Evolutionary conservation across 2,888 invertebrate genomes (phyloP).

Genomic region (Parthenolecanium corni): DNA sequence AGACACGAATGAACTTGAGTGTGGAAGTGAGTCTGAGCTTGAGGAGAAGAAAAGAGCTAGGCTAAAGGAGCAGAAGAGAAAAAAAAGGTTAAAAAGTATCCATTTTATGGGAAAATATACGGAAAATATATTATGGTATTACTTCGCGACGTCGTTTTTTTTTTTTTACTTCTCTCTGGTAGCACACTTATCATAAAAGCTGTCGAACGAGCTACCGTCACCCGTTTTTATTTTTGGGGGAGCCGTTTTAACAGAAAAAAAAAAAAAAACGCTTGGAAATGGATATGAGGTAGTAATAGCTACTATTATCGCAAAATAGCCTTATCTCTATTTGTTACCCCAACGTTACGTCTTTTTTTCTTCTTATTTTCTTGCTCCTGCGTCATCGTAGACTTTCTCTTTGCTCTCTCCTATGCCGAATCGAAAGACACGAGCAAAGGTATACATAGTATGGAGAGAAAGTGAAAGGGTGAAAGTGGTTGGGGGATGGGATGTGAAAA

Average conservation of each 20-base stretch:
- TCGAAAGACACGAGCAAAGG: neutral
- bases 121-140: slow-evolving; percentile 22
- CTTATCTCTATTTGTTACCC: slow-evolving; percentile 27
- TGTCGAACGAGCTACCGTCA: slow-evolving; percentile 17
- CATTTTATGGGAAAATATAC: slow-evolving; percentile 3
- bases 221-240: slow-evolving; percentile 1
- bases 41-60: neutral
- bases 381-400: slow-evolving; percentile 3
- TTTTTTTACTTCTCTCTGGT: neutral
- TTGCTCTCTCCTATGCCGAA: neutral
- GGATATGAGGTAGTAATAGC: slow-evolving; percentile 28
- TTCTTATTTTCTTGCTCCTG: neutral
- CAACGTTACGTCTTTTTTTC: neutral
- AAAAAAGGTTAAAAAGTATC: slow-evolving; percentile 24
- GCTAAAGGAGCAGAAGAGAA: neutral
- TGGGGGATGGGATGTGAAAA: neutral
- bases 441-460: neutral
- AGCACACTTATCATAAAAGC: slow-evolving; percentile 27
- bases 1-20: neutral
- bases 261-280: slow-evolving; percentile 17
- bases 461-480: too few relatives aligned
- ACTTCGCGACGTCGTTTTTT: slow-evolving; percentile 25
- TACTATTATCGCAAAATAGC: slow-evolving; percentile 23
- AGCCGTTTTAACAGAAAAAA: slow-evolving; percentile 21
- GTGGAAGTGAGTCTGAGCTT: neutral